Conservation (phyloP, 2,113 vertebrate species). For the Cyphomyrus discorhynchus region DNA sequence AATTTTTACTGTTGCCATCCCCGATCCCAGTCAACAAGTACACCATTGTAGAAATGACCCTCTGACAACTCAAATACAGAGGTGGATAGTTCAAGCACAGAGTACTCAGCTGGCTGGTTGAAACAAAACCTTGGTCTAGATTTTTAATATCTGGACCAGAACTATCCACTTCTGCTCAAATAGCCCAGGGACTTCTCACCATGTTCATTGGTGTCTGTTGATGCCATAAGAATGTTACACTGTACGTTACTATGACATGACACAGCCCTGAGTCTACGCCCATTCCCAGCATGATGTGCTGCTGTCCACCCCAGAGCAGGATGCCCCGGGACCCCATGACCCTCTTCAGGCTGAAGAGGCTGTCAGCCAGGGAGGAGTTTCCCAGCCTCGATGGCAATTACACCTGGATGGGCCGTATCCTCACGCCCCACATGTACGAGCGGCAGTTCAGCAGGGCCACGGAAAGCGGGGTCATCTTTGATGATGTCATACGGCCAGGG, state of each 20-base stretch:
- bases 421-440: conserved; percentile 54
- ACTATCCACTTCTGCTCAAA: not conserved
- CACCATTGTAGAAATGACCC: not conserved
- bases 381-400: conserved; percentile 50
- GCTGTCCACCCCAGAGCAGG: conserved; percentile 35
- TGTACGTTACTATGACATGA: not conserved
- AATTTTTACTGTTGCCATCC: not conserved
- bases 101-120: not conserved
- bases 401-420: conserved; percentile 56
- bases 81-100: no score
- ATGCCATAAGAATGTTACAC: not conserved
- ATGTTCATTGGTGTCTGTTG: not conserved
- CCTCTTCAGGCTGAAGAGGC: conserved; percentile 48
- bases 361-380: conserved; percentile 58
- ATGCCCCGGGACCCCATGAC: conserved; percentile 50
- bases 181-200: not conserved
- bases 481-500: conserved; percentile 61
- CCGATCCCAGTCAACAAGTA: not conserved
- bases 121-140: not conserved
- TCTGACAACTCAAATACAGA: not conserved
- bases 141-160: not conserved
- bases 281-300: not conserved
- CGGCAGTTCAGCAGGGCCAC: conserved; percentile 60
- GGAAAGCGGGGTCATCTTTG: conserved; percentile 58
- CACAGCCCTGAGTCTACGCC: not conserved